Conservation (phyloP, 2,113 vertebrate genomes). For the Zosterops borbonicus region DNA sequence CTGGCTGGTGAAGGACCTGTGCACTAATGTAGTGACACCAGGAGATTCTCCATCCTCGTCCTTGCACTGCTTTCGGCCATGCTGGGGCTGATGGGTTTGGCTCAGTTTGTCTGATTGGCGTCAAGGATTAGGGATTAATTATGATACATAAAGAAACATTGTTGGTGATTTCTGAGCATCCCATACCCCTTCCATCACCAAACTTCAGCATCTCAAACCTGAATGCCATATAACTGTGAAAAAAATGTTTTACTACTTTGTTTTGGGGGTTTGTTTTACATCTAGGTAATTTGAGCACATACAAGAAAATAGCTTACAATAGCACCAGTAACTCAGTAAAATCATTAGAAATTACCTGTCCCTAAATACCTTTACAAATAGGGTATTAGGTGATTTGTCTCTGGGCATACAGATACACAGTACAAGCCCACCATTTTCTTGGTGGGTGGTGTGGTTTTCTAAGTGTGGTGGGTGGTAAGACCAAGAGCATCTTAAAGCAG, state of each 20-base stretch:
- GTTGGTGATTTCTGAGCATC: background rate
- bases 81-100: background rate
- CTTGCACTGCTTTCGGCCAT: background rate
- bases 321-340: background rate
- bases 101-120: background rate
- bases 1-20: background rate
- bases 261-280: background rate
- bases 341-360: background rate
- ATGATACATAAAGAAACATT: background rate
- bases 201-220: background rate
- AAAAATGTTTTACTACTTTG: background rate
- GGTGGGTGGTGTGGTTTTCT: background rate
- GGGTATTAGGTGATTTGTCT: fast-evolving
- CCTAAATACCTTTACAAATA: background rate
- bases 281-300: background rate
- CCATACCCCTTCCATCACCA: background rate
- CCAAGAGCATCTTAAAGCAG: background rate
- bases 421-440: background rate
- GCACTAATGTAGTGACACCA: fast-evolving
- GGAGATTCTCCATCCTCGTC: background rate
- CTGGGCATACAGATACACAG: background rate
- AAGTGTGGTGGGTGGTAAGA: background rate
- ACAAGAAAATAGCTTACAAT: background rate
- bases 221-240: background rate
- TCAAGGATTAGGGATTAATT: background rate